Conservation (phyloP, 2,797 vertebrate species). For the Tachyglossus aculeatus region DNA sequence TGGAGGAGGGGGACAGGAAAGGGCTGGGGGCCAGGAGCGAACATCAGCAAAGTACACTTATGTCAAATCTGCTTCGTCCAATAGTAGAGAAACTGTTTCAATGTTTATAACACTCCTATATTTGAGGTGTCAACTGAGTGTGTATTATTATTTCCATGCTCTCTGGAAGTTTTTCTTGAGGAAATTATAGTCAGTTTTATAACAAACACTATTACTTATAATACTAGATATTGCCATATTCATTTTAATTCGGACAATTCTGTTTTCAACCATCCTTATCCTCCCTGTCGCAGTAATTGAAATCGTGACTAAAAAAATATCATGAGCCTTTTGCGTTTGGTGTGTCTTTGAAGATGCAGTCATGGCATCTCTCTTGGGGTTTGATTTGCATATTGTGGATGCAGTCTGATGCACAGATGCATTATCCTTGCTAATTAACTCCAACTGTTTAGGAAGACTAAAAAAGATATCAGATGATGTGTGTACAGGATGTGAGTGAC, state of each 20-base stretch:
- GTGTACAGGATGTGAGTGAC: not conserved
- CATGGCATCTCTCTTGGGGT: conserved; percentile 10
- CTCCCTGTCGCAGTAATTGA: conserved; percentile 33
- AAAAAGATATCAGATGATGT: conserved; percentile 12
- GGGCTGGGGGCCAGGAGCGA: too few relatives aligned
- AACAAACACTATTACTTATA: conserved; percentile 1
- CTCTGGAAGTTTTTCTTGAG: too few relatives aligned
- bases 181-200: not conserved
- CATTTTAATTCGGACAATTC: conserved; percentile 18
- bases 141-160: too few relatives aligned
- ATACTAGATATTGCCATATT: not conserved
- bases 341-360: conserved; percentile 31
- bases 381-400: not conserved
- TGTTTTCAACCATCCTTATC: conserved; percentile 11
- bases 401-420: conserved; percentile 8
- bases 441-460: conserved; percentile 38
- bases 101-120: too few relatives aligned
- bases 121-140: too few relatives aligned
- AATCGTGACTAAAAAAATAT: conserved; percentile 8
- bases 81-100: too few relatives aligned
- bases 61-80: too few relatives aligned
- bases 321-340: conserved; percentile 17
- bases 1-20: too few relatives aligned
- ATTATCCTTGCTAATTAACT: conserved; percentile 37
- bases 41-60: too few relatives aligned